A percentile compares a stretch with the other conserved stretches of the same genome.
phyloP scores from a whole-genome alignment of 2,113 vertebrate genomes.

The Seriola dumerili region DNA sequence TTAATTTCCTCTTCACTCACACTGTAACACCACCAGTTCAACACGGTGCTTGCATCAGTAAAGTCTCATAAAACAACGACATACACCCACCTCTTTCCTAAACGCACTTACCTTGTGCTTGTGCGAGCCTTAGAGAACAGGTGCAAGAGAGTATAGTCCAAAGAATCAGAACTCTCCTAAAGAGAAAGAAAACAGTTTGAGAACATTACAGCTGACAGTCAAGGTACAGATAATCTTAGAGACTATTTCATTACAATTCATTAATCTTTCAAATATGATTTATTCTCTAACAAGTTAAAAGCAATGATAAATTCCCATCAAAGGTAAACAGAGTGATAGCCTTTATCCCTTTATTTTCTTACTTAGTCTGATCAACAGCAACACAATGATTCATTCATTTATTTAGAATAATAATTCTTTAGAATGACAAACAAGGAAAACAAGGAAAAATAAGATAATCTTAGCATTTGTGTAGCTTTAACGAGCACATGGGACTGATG shows the following conservation, averaged over 20 bases:
- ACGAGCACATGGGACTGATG: too few species aligned
- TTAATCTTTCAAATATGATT: neutral
- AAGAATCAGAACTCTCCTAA: conserved; percentile 91
- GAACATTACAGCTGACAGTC: neutral
- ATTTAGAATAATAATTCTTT: neutral
- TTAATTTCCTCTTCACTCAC: neutral
- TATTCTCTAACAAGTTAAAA: neutral
- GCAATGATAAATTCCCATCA: too few species aligned
- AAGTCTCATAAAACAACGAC: neutral
- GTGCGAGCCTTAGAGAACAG: conserved; percentile 90
- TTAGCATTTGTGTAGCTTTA: neutral
- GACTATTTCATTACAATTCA: neutral
- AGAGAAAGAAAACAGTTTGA: conserved; percentile 38
- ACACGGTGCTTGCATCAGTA: neutral
- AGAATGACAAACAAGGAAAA: neutral
- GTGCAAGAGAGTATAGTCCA: conserved; percentile 89
- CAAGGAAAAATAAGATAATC: neutral
- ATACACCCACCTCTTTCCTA: neutral
- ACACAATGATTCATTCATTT: neutral
- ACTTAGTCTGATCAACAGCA: neutral
- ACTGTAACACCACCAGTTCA: neutral
- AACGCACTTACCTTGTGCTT: conserved; percentile 91
- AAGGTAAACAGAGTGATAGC: neutral
- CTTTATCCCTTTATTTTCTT: neutral
- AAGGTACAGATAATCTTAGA: neutral